Evolutionary conservation across 2,888 invertebrate species (phyloP), one percentile per base, ranked within the genome.

Genomic region (Lepidocyrtinus sp.): DNA sequence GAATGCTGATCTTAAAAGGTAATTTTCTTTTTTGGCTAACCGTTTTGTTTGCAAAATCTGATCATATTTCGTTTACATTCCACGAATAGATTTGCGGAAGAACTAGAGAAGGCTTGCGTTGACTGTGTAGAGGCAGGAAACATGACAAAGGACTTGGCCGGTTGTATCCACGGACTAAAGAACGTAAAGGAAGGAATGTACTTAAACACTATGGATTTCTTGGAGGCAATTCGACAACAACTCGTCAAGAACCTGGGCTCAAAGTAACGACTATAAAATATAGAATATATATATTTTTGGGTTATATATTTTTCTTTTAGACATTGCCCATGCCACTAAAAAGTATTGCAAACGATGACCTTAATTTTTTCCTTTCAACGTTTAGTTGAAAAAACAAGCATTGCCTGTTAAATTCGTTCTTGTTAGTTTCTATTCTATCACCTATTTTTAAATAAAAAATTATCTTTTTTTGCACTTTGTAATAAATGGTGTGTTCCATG

Each of bases 171-270:
- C 88, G 96, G 96, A 24, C 87, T 95, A 85, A 91, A 93, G 80
- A 94, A 94, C 88, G 93, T 95, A 15, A 95, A 94, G 88, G 93
- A 94, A 75, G 93, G 93, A 78, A 95, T 95, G 92, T 96, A 91
- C 89, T 90, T 96, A 84, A 91, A 94, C 89, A 96, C 96, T 0
- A 93, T 94, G 90, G 96, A 96, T 88, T 96, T 96, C 90, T 90
- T 96, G 75, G 92, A 93, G 80, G 95, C 95, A 46, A 93, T 96
- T 86, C 92, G 93, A 69, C 93, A 94, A 78, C 92, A 93, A 87
- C 90, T 95, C 5, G 92, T 93, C 76, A 89, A 88, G 82, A 90
- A 89, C 72, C 85, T 88, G 5, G n/a, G n/a, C n/a, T n/a, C n/a
- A n/a, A n/a, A n/a, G n/a, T n/a, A n/a, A n/a, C n/a, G n/a, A n/a